Conservation (phyloP, 2,888 invertebrate genomes). For the Lordiphosa andalusiaca region DNA sequence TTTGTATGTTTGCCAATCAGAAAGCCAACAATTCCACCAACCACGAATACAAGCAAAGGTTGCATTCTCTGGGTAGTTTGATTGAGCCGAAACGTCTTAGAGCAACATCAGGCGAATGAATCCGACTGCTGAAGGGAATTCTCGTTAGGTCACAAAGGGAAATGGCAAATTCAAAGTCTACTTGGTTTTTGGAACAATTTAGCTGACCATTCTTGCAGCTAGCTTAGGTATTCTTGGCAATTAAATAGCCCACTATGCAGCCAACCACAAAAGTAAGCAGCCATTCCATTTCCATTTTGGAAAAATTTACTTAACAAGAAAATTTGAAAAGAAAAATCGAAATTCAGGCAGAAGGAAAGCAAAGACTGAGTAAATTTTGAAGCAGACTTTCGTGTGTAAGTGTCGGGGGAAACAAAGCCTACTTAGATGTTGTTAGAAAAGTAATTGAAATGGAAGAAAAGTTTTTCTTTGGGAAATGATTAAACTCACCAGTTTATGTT, state of each 20-base stretch:
- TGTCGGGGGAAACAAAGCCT: conserved; percentile 1
- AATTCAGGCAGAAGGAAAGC: no score
- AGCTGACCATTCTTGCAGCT: neutral
- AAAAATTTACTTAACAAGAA: no score
- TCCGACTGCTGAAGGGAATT: no score
- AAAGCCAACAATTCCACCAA: neutral
- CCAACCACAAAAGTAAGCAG: conserved; percentile 35
- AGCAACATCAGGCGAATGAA: no score
- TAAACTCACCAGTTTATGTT: neutral
- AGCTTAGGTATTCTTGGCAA: conserved; percentile 24
- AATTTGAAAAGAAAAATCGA: no score
- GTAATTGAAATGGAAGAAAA: no score
- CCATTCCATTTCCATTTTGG: conserved; percentile 37
- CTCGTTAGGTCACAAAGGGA: neutral
- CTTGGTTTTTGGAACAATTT: neutral
- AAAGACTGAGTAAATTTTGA: no score
- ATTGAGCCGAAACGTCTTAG: neutral
- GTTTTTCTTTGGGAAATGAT: no score
- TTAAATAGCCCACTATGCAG: conserved; percentile 39
- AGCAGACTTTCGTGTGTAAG: no score
- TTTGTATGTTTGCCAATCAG: neutral
- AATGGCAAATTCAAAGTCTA: neutral
- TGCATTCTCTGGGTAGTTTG: neutral
- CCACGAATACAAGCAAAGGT: neutral
- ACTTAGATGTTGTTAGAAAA: neutral